Percentiles rank a stretch among this genome's conserved stretches.
These are phyloP conservation scores for Pyrrhia umbra DNA, from an alignment of 2,888 invertebrate genomes.

Conservation along the genomic window DNA sequence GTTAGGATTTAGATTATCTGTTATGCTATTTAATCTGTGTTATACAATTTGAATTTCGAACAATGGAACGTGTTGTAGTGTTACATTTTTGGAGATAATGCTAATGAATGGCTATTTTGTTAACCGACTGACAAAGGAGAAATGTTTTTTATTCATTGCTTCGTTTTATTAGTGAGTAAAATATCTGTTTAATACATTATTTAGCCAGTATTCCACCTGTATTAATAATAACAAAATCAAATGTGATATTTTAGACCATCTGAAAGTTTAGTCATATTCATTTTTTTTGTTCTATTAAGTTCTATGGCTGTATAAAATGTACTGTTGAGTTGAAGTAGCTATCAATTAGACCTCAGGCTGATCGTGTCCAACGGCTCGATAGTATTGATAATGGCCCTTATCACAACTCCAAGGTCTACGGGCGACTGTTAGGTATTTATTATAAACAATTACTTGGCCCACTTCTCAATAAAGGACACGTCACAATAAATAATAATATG, in stretches of 20 bases:
- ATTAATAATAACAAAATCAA: too few species aligned
- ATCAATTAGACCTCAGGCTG: conserved; percentile 35
- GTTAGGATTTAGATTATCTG: conserved; percentile 46
- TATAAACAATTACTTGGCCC: conserved; percentile 62
- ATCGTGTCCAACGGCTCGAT: conserved; percentile 24
- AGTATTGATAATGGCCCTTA: conserved; percentile 55
- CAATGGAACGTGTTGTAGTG: conserved; percentile 26
- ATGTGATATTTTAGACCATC: too few species aligned
- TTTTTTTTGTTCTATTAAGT: too few species aligned
- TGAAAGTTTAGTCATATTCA: too few species aligned
- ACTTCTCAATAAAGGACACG: conserved; percentile 60
- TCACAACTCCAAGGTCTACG: conserved; percentile 56
- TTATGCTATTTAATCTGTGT: conserved; percentile 29
- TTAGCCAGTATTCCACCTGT: too few species aligned
- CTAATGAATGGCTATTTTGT: too few species aligned
- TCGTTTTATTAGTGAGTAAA: too few species aligned
- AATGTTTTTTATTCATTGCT: background rate
- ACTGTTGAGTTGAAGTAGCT: background rate
- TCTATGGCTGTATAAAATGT: too few species aligned
- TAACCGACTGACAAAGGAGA: too few species aligned
- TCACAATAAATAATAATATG: conserved; percentile 45
- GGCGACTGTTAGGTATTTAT: conserved; percentile 56
- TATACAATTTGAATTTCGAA: conserved; percentile 47
- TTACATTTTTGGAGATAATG: background rate
- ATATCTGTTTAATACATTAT: too few species aligned